A percentile compares a stretch with the other conserved stretches of the same genome.
These are phyloP conservation scores for Microtus obscurus DNA, from an alignment of 2,797 vertebrate genomes.

Conservation along the genomic window DNA sequence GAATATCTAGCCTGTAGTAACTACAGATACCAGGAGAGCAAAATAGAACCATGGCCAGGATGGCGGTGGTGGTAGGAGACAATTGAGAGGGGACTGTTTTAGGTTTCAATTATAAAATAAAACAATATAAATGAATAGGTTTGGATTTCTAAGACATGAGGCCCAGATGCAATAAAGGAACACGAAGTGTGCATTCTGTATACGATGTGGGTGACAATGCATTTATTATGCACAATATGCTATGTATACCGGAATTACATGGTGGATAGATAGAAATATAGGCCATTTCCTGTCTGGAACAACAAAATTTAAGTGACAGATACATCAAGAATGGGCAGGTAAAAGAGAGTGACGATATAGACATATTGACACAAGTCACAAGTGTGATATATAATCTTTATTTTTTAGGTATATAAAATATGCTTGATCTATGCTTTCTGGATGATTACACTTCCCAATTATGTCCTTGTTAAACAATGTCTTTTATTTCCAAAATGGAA, in stretches of 20 bases:
- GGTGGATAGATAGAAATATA: neutral
- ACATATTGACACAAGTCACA: no score
- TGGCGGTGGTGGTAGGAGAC: no score
- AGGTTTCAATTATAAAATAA: neutral
- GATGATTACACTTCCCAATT: no score
- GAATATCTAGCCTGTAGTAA: no score
- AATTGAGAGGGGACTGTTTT: neutral
- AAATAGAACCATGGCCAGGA: neutral
- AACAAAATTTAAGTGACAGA: neutral
- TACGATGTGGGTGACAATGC: neutral
- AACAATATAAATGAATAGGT: neutral
- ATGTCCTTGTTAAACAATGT: no score
- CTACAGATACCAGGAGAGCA: no score
- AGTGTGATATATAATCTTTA: no score
- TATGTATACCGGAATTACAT: neutral
- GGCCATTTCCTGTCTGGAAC: neutral
- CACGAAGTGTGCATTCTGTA: rapidly evolving
- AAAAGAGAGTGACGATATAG: no score
- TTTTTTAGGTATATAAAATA: no score
- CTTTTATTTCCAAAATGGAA: no score
- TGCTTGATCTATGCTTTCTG: no score
- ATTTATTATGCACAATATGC: neutral
- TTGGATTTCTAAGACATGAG: neutral
- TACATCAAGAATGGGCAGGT: no score
- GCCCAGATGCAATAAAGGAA: neutral